Conservation (phyloP, 2,113 vertebrate genomes). For the Bubo scandiacus region DNA sequence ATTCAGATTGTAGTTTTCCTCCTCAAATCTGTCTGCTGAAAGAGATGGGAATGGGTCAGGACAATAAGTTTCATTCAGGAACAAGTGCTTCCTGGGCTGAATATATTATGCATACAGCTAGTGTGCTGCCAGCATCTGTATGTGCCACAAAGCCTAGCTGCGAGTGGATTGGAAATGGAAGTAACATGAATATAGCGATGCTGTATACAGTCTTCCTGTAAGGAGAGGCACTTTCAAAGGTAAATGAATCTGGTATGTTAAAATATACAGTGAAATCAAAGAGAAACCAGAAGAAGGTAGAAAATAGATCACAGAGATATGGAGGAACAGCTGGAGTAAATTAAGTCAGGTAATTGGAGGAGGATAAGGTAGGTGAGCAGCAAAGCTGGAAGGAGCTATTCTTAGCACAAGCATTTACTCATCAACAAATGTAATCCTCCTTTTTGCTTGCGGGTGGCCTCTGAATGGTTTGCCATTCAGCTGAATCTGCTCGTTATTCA, state of each 20-base stretch:
- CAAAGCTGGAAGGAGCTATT: conserved; percentile 57
- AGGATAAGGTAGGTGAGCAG: conserved; percentile 56
- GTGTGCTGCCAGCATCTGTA: background rate
- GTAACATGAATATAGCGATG: fast-evolving
- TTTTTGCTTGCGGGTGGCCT: background rate
- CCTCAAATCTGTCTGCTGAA: background rate
- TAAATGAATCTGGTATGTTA: background rate
- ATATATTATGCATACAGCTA: background rate
- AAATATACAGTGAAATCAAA: conserved; percentile 31
- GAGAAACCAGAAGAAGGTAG: conserved; percentile 11
- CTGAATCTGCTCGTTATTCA: background rate
- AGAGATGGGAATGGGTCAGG: background rate
- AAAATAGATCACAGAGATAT: conserved; percentile 13
- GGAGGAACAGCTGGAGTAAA: conserved; percentile 43
- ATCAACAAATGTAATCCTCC: background rate
- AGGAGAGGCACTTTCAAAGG: conserved; percentile 14
- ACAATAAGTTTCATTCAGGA: conserved; percentile 21
- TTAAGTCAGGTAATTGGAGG: conserved; percentile 53
- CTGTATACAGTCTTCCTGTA: background rate
- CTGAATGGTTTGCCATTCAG: background rate
- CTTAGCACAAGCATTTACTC: conserved; percentile 39
- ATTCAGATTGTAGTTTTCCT: background rate
- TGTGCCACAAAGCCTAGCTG: background rate
- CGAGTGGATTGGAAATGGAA: background rate
- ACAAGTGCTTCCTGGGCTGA: conserved; percentile 19